A percentile compares a stretch with the other conserved stretches of the same genome.
Evolutionary conservation across 2,888 invertebrate genomes (phyloP).

Genomic region (Tiliacea citrago): DNA sequence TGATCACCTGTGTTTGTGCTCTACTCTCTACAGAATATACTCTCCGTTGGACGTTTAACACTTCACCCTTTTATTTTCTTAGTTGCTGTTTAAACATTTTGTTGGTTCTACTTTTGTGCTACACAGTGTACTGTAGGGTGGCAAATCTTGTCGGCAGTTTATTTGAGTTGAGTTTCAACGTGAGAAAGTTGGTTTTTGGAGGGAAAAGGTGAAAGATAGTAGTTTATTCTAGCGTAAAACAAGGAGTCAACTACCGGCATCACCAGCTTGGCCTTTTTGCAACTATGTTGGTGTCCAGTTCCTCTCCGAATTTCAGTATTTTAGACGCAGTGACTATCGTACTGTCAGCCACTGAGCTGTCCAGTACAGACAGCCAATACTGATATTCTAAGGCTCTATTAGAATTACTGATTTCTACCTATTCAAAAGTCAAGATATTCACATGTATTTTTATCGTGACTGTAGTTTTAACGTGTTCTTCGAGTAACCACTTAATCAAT

Average conservation of each 20-base stretch:
- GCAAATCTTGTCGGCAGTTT: conserved; percentile 23
- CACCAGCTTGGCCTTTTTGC: background rate
- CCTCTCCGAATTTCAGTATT: background rate
- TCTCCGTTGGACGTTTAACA: conserved; percentile 34
- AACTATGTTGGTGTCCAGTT: background rate
- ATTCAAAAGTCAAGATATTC: background rate
- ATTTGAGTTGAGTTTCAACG: conserved; percentile 8
- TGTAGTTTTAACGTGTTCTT: background rate
- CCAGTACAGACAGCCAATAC: background rate
- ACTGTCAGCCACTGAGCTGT: background rate
- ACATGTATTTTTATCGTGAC: background rate
- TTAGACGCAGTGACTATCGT: no score
- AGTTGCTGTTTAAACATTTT: conserved; percentile 51
- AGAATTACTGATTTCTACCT: background rate
- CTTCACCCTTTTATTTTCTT: conserved; percentile 54
- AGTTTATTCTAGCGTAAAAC: background rate
- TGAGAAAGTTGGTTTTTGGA: conserved; percentile 3
- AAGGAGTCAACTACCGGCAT: background rate
- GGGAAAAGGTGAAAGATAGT: background rate
- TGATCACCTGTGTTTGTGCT: conserved; percentile 76
- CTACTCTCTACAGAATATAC: conserved; percentile 38
- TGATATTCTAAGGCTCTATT: background rate
- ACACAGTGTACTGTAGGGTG: background rate
- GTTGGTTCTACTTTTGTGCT: conserved; percentile 23
- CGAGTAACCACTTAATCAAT: background rate